phyloP scores from a whole-genome alignment of 30 jellyfish, hydroid and myxozoan species.

The Hydractinia echinata region DNA sequence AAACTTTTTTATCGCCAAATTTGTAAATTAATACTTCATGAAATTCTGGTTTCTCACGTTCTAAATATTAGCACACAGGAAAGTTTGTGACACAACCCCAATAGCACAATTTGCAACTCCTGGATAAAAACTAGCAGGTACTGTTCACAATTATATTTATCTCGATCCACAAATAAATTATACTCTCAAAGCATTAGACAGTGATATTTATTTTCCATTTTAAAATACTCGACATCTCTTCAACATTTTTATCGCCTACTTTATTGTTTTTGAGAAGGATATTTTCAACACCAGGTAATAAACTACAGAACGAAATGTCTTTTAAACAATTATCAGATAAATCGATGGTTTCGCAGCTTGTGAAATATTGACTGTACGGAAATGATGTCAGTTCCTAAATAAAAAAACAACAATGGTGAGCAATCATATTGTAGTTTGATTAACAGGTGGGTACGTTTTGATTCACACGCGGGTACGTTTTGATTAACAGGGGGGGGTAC shows the following conservation, averaged over 20 bases:
- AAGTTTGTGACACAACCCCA: too few species aligned
- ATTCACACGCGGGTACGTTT: neutral
- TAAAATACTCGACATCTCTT: neutral
- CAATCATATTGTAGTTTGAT: neutral
- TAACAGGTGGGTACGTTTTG: neutral
- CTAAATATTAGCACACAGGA: too few species aligned
- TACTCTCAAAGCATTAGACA: too few species aligned
- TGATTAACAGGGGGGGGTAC: neutral
- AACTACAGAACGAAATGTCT: neutral
- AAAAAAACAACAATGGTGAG: neutral
- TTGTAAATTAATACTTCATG: too few species aligned
- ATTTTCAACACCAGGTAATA: neutral
- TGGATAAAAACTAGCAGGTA: too few species aligned
- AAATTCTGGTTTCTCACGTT: too few species aligned
- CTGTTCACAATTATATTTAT: too few species aligned
- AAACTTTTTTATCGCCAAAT: too few species aligned
- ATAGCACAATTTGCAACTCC: too few species aligned
- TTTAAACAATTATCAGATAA: neutral
- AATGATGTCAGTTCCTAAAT: slow-evolving; percentile 16
- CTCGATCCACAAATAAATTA: too few species aligned
- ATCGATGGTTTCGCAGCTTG: slow-evolving; percentile 1
- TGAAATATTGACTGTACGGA: slow-evolving; percentile 11
- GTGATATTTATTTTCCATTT: neutral
- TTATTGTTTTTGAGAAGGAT: neutral
- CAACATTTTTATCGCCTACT: neutral